These are phyloP conservation scores for Diabrotica balteata DNA, from an alignment of 2,888 invertebrate species.

Conservation along the genomic window DNA sequence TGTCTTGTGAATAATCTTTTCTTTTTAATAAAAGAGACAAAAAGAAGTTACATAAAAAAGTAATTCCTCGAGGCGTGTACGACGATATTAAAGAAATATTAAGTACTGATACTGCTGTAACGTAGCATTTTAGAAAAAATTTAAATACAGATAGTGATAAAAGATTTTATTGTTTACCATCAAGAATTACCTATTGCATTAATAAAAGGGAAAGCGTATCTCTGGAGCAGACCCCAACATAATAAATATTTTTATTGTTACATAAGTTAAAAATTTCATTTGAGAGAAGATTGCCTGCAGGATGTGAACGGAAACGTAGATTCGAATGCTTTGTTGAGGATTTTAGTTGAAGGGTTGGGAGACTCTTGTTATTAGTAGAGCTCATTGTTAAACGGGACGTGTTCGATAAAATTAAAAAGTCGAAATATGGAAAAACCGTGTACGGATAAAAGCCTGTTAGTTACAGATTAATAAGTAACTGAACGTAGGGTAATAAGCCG, in stretches of 20 bases:
- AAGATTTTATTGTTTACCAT: conserved; percentile 49
- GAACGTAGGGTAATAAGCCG: too few relatives aligned
- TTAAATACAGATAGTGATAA: conserved; percentile 46
- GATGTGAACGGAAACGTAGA: too few relatives aligned
- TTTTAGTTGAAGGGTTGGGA: too few relatives aligned
- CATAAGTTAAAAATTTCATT: not conserved
- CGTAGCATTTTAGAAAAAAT: conserved; percentile 38
- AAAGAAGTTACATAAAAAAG: conserved; percentile 6
- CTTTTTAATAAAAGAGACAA: not conserved
- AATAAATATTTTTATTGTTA: not conserved
- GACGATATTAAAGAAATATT: conserved; percentile 34
- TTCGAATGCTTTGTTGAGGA: too few relatives aligned
- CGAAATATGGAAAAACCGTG: too few relatives aligned
- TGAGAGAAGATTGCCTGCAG: too few relatives aligned
- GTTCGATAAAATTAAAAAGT: too few relatives aligned
- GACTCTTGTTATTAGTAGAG: too few relatives aligned
- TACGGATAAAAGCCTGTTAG: too few relatives aligned
- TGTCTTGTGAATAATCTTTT: not conserved
- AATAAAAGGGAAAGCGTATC: conserved; percentile 40
- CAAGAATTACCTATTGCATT: conserved; percentile 48
- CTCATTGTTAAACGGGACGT: too few relatives aligned
- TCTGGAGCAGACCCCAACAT: not conserved
- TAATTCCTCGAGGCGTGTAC: not conserved
- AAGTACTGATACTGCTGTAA: conserved; percentile 37
- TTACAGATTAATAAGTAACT: too few relatives aligned